Conservation (phyloP, 2,113 vertebrate genomes). For the Stercorarius parasiticus region DNA sequence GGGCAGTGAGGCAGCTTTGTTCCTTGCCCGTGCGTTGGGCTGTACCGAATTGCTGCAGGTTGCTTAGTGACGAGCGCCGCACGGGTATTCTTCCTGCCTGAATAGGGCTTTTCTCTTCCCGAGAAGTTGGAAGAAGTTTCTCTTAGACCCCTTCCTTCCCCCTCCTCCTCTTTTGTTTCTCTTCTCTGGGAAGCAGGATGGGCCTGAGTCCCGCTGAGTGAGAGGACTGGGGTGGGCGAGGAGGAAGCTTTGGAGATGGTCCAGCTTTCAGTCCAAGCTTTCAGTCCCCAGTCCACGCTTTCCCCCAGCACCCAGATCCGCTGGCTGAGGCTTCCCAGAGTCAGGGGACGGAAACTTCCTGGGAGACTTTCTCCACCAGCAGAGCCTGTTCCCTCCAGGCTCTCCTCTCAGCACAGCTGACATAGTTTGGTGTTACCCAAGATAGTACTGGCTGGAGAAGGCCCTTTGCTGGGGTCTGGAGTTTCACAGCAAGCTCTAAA, state of each 20-base stretch:
- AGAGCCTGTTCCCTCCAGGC: neutral
- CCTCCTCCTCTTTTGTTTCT: constrained; percentile 35
- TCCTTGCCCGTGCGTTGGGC: neutral
- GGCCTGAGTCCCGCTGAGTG: neutral
- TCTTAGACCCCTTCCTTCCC: constrained; percentile 14
- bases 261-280: neutral
- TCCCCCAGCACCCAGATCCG: neutral
- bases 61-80: constrained; percentile 63
- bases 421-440: neutral
- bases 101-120: constrained; percentile 58
- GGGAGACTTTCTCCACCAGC: neutral
- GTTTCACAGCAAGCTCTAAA: neutral
- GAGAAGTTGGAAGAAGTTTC: constrained; percentile 51
- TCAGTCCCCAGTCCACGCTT: neutral
- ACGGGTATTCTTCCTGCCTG: constrained; percentile 56
- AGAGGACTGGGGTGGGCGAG: neutral
- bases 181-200: neutral
- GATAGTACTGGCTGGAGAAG: neutral
- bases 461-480: neutral
- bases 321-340: neutral
- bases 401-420: neutral
- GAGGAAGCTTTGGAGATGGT: neutral
- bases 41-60: neutral
- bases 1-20: neutral
- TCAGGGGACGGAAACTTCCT: neutral